Base-by-base conservation (phyloP, 2,113 vertebrate genomes). In the Nipponia nippon region DNA sequence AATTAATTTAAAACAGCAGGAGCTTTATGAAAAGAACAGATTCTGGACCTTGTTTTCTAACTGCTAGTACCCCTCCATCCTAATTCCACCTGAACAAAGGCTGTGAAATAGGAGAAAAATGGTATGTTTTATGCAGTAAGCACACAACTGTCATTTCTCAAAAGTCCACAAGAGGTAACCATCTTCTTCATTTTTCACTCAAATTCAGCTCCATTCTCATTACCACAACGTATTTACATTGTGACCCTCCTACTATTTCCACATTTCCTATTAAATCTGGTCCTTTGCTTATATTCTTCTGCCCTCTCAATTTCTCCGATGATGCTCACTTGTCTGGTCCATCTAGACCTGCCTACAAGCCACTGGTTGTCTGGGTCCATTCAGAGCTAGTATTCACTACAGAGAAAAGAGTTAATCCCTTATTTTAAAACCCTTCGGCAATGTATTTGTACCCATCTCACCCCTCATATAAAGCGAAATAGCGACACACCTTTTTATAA, bases 381-480 rank as follows among this genome's bases (percentile, higher is more conserved):
- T 77, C 20, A 38, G 16, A 38, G 12, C 16, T n/a, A 19, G 11
- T 8, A 21, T 8, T 53, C 38, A 16, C 14, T 13, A 20, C 3
- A 8, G 27, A 55, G 16, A 20, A 83, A 49, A 42, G 1, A 38
- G 76, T 14, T 13, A 72, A 69, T 4, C 19, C 19, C 16, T 21
- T 44, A 15, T 17, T 40, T 42, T 0, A 76, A 85, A 78, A 30
- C 21, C 14, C n/a, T n/a, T 42, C 1, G 4, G 7, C 3, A 30
- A 36, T 3, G 18, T 1, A 9, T 5, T 10, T 13, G 18, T 5
- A 42, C 26, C 4, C 7, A 2, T 7, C 23, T 34, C 53, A 38
- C 23, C 27, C 29, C 18, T 44, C 30, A 23, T 5, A 47, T 1
- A 56, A 20, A 0, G 27, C 17, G 80, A 27, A 46, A 47, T 1